phyloP scores from a whole-genome alignment of 2,797 vertebrate genomes.

The Ceyx erithaca region DNA sequence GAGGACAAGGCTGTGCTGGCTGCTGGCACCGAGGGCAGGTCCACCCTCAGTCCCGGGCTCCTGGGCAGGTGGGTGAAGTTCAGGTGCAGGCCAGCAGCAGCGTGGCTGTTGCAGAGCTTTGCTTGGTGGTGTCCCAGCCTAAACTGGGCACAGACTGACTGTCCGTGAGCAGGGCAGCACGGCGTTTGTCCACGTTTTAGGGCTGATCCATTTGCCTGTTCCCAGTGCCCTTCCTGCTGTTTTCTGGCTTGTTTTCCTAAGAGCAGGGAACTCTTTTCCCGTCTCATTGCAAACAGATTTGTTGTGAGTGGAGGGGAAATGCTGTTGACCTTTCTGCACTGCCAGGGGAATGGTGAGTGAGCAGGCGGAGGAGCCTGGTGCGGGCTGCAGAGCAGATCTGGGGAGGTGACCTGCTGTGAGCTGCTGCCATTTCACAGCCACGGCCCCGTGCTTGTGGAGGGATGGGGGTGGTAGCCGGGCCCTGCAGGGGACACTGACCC shows the following conservation, averaged over 20 bases:
- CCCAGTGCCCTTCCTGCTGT: background rate
- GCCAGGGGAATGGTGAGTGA: background rate
- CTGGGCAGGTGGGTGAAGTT: background rate
- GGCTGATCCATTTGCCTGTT: background rate
- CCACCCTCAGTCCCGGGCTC: fast-evolving
- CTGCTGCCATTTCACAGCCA: background rate
- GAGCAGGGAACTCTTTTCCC: background rate
- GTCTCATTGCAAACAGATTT: background rate
- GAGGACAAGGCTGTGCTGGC: fast-evolving
- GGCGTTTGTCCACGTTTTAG: fast-evolving
- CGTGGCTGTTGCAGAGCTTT: background rate
- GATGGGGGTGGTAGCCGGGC: fast-evolving
- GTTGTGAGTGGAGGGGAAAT: background rate
- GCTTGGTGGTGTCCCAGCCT: background rate
- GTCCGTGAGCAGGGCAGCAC: fast-evolving
- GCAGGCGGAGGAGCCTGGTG: too few relatives aligned
- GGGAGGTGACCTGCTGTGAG: background rate
- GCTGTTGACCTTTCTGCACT: fast-evolving
- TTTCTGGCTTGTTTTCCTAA: background rate
- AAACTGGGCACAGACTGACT: fast-evolving
- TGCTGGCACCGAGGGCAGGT: background rate
- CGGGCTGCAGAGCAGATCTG: background rate
- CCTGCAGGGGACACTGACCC: fast-evolving
- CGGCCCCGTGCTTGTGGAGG: background rate
- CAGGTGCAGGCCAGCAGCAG: too few relatives aligned